These are phyloP conservation scores for Arge pagana DNA, from an alignment of 2,888 invertebrate species.

Conservation along the genomic window DNA sequence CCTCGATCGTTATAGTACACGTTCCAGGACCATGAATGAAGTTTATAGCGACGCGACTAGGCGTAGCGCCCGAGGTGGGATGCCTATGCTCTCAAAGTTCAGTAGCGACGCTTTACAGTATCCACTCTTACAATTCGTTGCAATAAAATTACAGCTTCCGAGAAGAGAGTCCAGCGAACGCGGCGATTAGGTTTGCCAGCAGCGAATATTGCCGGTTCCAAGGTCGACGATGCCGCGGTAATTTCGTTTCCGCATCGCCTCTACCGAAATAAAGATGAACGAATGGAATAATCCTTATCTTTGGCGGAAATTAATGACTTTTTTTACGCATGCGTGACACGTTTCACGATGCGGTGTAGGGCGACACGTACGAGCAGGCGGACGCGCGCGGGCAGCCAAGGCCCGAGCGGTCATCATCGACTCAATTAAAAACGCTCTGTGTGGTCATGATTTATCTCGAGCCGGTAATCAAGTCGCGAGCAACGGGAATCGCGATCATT, in stretches of 20 bases:
- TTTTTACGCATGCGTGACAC: neutral
- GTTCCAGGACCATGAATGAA: conserved; percentile 47
- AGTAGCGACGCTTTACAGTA: conserved; percentile 43
- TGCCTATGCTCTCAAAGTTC: conserved; percentile 35
- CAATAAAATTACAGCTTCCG: no score
- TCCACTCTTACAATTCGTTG: conserved; percentile 20
- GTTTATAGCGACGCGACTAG: conserved; percentile 43
- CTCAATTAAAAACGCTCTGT: no score
- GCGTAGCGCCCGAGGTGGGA: neutral
- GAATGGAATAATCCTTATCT: neutral
- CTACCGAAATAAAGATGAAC: neutral
- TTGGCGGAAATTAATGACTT: neutral
- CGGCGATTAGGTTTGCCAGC: neutral
- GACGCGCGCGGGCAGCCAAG: no score
- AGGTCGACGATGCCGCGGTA: no score
- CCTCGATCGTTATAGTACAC: conserved; percentile 37
- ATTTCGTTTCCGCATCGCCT: conserved; percentile 2
- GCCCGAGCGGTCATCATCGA: no score
- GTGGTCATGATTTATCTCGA: no score
- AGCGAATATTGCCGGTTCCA: conserved; percentile 9
- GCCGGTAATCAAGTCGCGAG: no score
- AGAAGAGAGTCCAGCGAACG: no score
- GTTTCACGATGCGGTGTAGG: no score
- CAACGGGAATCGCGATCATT: no score
- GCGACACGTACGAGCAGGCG: no score